These are phyloP conservation scores for Eidolon dupreanum DNA, from an alignment of 2,797 vertebrate genomes.

Conservation along the genomic window DNA sequence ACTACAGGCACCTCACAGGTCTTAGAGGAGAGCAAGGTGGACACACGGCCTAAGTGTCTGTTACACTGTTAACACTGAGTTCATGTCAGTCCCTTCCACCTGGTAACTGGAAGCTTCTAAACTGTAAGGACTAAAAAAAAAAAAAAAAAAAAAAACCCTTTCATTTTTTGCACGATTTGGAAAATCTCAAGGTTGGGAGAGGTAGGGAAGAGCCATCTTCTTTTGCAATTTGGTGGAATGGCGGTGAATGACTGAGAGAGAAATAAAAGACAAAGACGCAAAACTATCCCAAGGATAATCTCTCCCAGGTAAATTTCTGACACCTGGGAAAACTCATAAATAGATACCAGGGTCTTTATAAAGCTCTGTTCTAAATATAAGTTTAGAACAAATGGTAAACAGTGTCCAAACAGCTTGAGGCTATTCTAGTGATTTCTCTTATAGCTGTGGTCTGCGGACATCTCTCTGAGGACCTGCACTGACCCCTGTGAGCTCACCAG, in stretches of 20 bases:
- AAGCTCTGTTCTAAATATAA: not conserved
- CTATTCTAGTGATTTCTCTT: not conserved
- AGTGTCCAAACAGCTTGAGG: not conserved
- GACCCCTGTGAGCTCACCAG: not conserved
- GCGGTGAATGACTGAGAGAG: not conserved
- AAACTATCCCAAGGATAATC: not conserved
- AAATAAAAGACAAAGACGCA: not conserved
- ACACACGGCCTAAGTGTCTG: not conserved
- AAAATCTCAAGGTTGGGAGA: not conserved
- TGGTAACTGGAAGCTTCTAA: not conserved
- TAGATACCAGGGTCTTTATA: not conserved
- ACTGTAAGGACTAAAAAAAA: not conserved
- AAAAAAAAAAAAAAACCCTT: not conserved
- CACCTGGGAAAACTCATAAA: not conserved
- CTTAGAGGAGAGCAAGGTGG: not conserved
- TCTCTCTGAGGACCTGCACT: not conserved
- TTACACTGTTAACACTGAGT: not conserved
- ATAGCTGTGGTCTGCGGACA: not conserved
- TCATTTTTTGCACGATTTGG: not conserved
- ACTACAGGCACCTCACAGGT: not conserved
- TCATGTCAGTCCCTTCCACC: not conserved
- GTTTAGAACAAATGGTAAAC: not conserved
- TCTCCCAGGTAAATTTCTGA: constrained; percentile 19
- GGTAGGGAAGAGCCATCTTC: not conserved
- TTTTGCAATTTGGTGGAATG: constrained; percentile 1